Evolutionary conservation across 1,140 invertebrate genomes (phyloP), one percentile per base, ranked within the genome.

Genomic region (Oryctes rhinoceros): DNA sequence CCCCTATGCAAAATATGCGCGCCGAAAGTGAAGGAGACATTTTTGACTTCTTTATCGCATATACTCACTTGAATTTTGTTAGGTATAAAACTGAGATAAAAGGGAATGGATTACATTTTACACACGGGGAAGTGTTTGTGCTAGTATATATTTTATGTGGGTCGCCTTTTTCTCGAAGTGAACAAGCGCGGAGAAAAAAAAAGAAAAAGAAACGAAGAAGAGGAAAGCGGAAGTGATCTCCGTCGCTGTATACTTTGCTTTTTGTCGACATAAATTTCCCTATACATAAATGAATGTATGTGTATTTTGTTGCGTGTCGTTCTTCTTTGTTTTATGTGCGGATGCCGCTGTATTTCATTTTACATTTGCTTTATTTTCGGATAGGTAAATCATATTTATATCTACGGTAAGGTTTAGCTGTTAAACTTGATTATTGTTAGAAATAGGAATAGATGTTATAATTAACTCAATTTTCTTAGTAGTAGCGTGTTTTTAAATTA

Each of bases 71-170:
- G 65, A 71, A 71, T 71, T 71, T 24, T 71, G 65, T 71, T 71
- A 71, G 65, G 65, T 71, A 71, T 71, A 71, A 71, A 71, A 71
- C 65, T 71, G 65, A 71, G 65, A 71, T 71, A 71, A 71, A 71
- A 71, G 65, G 65, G 65, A 71, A 71, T 71, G 24, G 65, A 71
- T 71, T 71, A 71, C 35, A 71, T 71, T 71, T 71, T 71, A 71
- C 65, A 71, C 35, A 37, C 24, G 65, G 65, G 20, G 65, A 71
- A 71, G 65, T 71, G 65, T 71, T 71, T 71, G 65, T 37, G 65
- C 35, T 71, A 9, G 65, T 71, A 71, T 71, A 71, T 71, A 71
- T 71, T 71, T 71, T 71, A 71, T 71, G 65, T 71, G 65, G 65
- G 65, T 71, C 65, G 65, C 65, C 20, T 71, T 71, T 71, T 71